Evolutionary conservation across 2,797 vertebrate species (phyloP), one percentile per base, ranked within the genome.

Genomic region (Pangasius krempfi): DNA sequence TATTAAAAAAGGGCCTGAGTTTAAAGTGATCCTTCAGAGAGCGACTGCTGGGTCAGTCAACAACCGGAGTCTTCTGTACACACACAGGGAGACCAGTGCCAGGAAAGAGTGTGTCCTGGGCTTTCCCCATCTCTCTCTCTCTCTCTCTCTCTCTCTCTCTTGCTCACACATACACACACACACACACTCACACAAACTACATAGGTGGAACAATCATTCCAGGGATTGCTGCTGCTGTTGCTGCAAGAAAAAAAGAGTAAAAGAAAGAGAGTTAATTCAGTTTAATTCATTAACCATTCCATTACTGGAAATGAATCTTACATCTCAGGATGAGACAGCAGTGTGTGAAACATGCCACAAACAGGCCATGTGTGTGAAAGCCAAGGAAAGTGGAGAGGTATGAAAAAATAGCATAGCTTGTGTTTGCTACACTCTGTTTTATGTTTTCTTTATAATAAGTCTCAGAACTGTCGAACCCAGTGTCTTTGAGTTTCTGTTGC

Each of bases 1-100:
- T n/a, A 1, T 82, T 60, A 97, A 96, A 91, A 98, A 98, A 99
- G 97, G 97, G 97, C 98, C 98, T 99, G 98, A 99, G 98, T 97
- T 97, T 97, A 95, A 96, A 93, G 97, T 95, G 90, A 97, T 98
- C 96, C 97, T 97, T 96, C 94, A 93, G 91, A 89, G 47, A 80
- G 79, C 92, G 94, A 95, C 92, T 88, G 91, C 88, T 88, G 90
- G 90, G 90, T 92, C 93, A 92, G 91, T 93, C 94, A 93, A 95
- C 91, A 89, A 96, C 96, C 96, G 95, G 97, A 97, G 96, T 97
- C 96, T 95, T 93, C 94, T 92, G 93, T 87, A 87, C 96, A 89
- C 81, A 90, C 92, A 87, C 75, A 73, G 68, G 83, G 81, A 90
- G 79, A 84, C 68, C 84, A 87, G 82, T 83, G 79, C 78, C 78